phyloP scores from a whole-genome alignment of 2,113 vertebrate genomes.

The Danio rerio region DNA sequence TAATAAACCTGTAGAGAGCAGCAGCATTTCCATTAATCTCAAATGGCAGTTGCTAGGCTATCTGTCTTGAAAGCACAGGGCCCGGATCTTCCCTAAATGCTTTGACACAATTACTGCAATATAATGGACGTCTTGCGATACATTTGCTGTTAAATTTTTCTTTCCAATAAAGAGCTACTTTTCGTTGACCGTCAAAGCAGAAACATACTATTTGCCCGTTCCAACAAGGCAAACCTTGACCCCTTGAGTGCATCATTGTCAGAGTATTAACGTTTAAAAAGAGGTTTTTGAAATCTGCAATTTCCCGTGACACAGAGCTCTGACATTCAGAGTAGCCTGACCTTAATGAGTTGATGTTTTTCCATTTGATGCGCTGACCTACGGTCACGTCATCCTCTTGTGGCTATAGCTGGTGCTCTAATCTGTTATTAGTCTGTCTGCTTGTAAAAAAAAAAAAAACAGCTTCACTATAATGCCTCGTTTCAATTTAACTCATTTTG shows the following conservation, averaged over 20 bases:
- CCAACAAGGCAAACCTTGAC: neutral
- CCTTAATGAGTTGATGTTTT: conserved; percentile 16
- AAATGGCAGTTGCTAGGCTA: neutral
- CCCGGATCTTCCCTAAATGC: neutral
- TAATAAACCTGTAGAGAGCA: neutral
- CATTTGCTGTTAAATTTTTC: neutral
- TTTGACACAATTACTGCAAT: neutral
- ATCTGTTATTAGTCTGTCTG: conserved; percentile 54
- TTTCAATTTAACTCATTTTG: conserved; percentile 62
- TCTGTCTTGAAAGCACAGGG: neutral
- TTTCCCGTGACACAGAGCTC: neutral
- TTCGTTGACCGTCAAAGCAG: neutral
- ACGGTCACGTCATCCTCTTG: neutral
- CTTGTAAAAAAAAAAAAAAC: conserved; percentile 55
- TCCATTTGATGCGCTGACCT: conserved; percentile 1
- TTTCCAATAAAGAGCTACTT: neutral
- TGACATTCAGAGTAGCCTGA: conserved; percentile 16
- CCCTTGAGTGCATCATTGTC: neutral
- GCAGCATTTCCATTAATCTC: neutral
- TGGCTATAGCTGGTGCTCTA: conserved; percentile 23
- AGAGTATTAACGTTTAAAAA: neutral
- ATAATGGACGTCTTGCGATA: neutral
- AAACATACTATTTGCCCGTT: neutral
- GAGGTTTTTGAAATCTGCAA: neutral
- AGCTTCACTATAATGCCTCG: conserved; percentile 63